phyloP scores from a whole-genome alignment of 64 coral and sea anemone genomes.

The Hydrozoanthus tunicans region DNA sequence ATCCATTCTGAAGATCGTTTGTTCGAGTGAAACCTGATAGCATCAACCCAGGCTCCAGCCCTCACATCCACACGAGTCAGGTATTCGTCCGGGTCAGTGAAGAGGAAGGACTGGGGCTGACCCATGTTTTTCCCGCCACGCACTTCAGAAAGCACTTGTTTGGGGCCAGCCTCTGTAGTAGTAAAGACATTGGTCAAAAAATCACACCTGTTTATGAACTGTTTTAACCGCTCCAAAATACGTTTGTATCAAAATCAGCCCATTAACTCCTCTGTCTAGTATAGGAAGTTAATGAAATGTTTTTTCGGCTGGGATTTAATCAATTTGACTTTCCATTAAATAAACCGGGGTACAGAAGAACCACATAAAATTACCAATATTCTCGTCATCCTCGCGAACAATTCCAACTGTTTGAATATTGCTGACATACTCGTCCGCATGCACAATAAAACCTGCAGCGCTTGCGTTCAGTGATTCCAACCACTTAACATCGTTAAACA shows the following conservation, averaged over 20 bases:
- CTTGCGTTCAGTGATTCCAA: constrained; percentile 46
- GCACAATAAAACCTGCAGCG: constrained; percentile 65
- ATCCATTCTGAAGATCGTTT: constrained; percentile 86
- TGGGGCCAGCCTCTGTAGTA: constrained; percentile 38
- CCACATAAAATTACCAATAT: not conserved
- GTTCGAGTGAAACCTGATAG: constrained; percentile 86
- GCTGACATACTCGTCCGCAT: constrained; percentile 72
- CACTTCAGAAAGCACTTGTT: constrained; percentile 60
- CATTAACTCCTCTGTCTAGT: no score
- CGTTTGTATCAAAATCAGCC: no score
- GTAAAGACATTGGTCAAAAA: no score
- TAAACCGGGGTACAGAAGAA: no score
- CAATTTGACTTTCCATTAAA: no score
- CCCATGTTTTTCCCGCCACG: constrained; percentile 49
- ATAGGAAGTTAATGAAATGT: no score
- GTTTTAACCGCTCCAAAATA: no score
- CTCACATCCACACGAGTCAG: constrained; percentile 77
- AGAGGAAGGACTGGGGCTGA: constrained; percentile 58
- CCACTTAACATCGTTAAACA: constrained; percentile 80
- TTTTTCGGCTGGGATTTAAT: no score
- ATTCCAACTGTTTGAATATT: constrained; percentile 74
- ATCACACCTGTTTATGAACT: no score
- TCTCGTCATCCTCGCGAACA: not conserved
- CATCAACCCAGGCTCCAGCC: constrained; percentile 88
- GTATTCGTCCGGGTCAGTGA: constrained; percentile 72